Base-by-base conservation (phyloP, 53 echinoderm and acorn worm species). In the Astropecten irregularis region DNA sequence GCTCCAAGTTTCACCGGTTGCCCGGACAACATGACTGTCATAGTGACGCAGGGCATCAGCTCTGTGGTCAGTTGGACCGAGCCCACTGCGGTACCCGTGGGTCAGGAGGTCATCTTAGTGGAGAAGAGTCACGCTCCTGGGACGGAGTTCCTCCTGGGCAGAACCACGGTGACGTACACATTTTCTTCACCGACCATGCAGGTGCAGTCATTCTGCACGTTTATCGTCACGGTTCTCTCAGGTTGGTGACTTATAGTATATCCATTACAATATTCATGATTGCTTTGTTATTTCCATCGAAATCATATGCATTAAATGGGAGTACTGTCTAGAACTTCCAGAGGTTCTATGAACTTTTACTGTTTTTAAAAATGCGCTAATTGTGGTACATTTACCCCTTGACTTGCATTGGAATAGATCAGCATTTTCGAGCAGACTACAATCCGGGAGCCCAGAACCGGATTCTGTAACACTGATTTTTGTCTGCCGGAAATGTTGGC, bases 151-250 rank as follows among this genome's bases (percentile, higher is more conserved):
- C 26, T n/a, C 16, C 21, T 90, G 9, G 93, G 90, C 38, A 32
- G 68, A 2, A 93, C 93, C 9, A 50, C 13, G 40, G 88, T 93
- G 3, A 90, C 87, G 2, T 93, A 93, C 64, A 88, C 82, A 13
- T 83, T 67, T 19, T 20, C 54, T 60, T 64, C 31, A 11, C n/a
- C 1, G 83, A 89, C 66, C 25, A 32, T 20, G 49, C 63, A 14
- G 63, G 77, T 14, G 65, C 83, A 51, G 19, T 16, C 89, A 23
- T 16, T 16, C 0, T 89, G 86, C 44, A 59, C 61, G 4, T 92
- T 92, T 67, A 37, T 21, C 15, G 83, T 88, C 32, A 82, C 50
- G 23, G 33, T 87, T 30, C 42, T 31, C 9, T 59, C 69, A 70
- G 82, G 88, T 88, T 42, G 16, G 77, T 77, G 51, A 3, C 40